These are phyloP conservation scores for human DNA, from an alignment of 2,113 vertebrate species.

Conservation along the genomic window DNA sequence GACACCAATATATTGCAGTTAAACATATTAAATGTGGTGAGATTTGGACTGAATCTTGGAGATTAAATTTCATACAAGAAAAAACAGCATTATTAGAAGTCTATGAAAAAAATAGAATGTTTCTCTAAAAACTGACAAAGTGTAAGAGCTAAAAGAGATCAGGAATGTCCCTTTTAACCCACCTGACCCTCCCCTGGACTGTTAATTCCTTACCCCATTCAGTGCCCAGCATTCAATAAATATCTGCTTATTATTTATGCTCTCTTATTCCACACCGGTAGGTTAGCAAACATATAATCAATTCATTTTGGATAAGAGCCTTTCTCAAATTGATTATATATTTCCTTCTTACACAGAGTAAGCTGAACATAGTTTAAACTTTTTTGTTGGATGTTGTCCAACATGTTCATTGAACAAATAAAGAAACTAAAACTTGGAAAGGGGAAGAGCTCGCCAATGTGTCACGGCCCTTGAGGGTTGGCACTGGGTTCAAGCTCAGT, in stretches of 20 bases:
- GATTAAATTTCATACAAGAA: neutral
- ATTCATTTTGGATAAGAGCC: neutral
- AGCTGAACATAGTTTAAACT: neutral
- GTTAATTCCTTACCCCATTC: neutral
- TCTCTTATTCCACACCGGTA: neutral
- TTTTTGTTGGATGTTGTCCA: neutral
- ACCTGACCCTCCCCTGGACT: neutral
- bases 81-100: neutral
- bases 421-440: neutral
- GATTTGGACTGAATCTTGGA: neutral
- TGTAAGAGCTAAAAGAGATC: neutral
- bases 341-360: neutral
- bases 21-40: neutral
- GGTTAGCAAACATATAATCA: neutral
- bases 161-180: neutral
- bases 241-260: neutral
- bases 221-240: neutral
- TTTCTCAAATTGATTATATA: constrained; percentile 27
- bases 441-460: neutral
- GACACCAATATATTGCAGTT: neutral
- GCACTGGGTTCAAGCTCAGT: neutral
- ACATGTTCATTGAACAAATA: neutral
- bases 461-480: neutral
- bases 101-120: neutral
- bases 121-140: neutral